Evolutionary conservation across 1,140 invertebrate genomes (phyloP), one percentile per base, ranked within the genome.

Genomic region (Cyrtorhinus lividipennis): DNA sequence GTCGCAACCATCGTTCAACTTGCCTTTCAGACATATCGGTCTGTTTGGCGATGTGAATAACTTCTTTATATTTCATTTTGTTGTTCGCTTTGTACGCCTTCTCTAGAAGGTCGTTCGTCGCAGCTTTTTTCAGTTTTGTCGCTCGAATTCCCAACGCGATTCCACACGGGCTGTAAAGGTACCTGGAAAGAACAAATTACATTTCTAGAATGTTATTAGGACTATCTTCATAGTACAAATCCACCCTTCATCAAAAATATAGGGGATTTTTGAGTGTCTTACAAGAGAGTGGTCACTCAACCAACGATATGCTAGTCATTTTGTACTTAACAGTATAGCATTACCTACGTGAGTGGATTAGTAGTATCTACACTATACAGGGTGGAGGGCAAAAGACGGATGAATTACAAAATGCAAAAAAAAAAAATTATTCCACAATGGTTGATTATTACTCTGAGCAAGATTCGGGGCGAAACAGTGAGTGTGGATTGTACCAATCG

Each of bases 1-100:
- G 77, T 61, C 92, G 79, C 72, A 93, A 80, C 93, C 93, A 96
- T 62, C 91, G 77, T 73, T 95, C 89, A 60, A 96, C 86, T 74
- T 92, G 85, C 60, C 92, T 79, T 72, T 91, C 88, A n/a, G 80
- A 80, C 81, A 88, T 83, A 73, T 94, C 89, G 62, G 91, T 73
- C 74, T 92, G 88, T 73, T 95, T 95, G 15, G 88, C 82, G 69
- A 92, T 75, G 5, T 80, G 80, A 69, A 81, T 77, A 70, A 90
- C 76, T 83, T 85, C 81, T 72, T 86, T 87, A 71, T 88, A 81
- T 72, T 83, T 87, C 71, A 86, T 78, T 72, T 82, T 82, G 66
- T 79, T 77, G 62, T 77, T 80, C 61, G 74, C 74, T 58, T 73
- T 72, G 74, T 87, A 90, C 3, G 85, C 86, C 67, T 81, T 81